A percentile compares a stretch with the other conserved stretches of the same genome.
These are phyloP conservation scores for Lochmaea capreae DNA, from an alignment of 2,888 invertebrate species.

Conservation along the genomic window DNA sequence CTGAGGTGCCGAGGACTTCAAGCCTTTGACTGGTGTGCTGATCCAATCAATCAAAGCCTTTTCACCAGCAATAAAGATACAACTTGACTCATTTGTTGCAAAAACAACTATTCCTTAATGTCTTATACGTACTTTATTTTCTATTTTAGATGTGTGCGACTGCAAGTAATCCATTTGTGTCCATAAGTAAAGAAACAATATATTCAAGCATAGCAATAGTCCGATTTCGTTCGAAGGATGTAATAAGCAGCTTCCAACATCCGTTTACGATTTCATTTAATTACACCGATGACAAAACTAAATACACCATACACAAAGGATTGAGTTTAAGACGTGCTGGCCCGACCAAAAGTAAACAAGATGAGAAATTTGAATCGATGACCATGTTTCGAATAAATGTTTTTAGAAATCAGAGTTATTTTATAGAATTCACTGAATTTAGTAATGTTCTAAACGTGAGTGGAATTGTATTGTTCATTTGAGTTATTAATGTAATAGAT, in stretches of 20 bases:
- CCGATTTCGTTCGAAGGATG: slow-evolving; percentile 19
- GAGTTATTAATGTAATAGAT: no score
- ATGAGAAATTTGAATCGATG: slow-evolving; percentile 43
- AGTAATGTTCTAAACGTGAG: slow-evolving; percentile 40
- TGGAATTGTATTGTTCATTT: background rate
- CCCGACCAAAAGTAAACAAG: slow-evolving; percentile 16
- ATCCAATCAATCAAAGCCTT: no score
- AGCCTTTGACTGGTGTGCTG: no score
- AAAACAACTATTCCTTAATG: no score
- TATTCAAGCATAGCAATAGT: slow-evolving; percentile 27
- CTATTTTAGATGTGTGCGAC: slow-evolving; percentile 47
- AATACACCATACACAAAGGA: slow-evolving; percentile 25
- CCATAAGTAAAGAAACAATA: slow-evolving; percentile 26
- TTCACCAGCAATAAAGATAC: no score
- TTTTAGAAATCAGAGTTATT: slow-evolving; percentile 39
- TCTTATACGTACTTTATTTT: no score
- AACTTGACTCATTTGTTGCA: no score
- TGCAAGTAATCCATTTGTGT: slow-evolving; percentile 45
- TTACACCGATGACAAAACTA: background rate
- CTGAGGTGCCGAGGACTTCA: no score
- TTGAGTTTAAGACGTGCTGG: slow-evolving; percentile 32
- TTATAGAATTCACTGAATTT: slow-evolving; percentile 45
- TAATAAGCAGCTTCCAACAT: slow-evolving; percentile 24
- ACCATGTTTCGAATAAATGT: slow-evolving; percentile 47
- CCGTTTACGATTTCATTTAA: slow-evolving; percentile 40